A percentile compares a stretch with the other conserved stretches of the same genome.
phyloP scores from a whole-genome alignment of 2,888 invertebrate genomes.

The Agrilus cyanescens region DNA sequence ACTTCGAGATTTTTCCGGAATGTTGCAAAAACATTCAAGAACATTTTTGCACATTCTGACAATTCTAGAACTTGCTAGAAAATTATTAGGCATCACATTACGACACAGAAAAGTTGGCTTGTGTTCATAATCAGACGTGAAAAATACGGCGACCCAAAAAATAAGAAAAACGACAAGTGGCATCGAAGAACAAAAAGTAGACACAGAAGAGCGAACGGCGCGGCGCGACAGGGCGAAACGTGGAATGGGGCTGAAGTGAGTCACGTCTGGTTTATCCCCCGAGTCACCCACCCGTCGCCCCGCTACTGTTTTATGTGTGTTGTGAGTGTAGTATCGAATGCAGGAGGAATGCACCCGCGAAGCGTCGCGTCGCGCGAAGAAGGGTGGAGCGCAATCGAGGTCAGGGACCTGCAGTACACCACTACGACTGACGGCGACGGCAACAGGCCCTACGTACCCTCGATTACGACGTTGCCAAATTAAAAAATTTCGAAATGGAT shows the following conservation, averaged over 20 bases:
- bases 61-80: too few relatives aligned
- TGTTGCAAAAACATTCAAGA: too few relatives aligned
- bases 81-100: too few relatives aligned
- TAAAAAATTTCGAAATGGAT: too few relatives aligned
- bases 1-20: too few relatives aligned
- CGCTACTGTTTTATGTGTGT: slow-evolving; percentile 41
- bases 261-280: slow-evolving; percentile 36
- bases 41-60: too few relatives aligned
- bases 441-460: slow-evolving; percentile 17
- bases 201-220: slow-evolving; percentile 18
- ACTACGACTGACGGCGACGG: slow-evolving; percentile 36
- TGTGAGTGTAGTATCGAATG: slow-evolving; percentile 30
- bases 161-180: too few relatives aligned
- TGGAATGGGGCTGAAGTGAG: slow-evolving; percentile 46
- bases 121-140: too few relatives aligned
- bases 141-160: too few relatives aligned
- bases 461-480: slow-evolving; percentile 12
- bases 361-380: slow-evolving; percentile 20
- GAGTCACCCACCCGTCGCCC: slow-evolving; percentile 41
- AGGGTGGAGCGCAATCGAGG: slow-evolving; percentile 40
- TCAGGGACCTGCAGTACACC: slow-evolving; percentile 46
- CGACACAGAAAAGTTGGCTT: too few relatives aligned
- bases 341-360: slow-evolving; percentile 32
- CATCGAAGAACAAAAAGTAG: background rate
- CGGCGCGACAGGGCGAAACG: slow-evolving; percentile 38